Evolutionary conservation across 2,113 vertebrate genomes (phyloP).

Genomic region (Semnopithecus entellus): DNA sequence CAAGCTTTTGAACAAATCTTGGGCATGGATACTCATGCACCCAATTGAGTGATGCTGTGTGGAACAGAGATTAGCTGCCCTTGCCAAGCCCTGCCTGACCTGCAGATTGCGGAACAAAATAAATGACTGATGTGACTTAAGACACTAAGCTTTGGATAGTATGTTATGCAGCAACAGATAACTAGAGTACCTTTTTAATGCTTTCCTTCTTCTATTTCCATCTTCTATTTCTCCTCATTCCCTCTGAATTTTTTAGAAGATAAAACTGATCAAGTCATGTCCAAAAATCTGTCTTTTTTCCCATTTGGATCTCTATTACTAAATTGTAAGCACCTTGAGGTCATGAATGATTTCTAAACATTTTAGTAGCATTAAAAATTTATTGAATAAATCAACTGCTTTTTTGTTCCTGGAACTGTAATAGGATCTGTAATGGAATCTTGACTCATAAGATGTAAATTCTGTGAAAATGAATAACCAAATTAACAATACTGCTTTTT

Average conservation of each 20-base stretch:
- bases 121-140: background rate
- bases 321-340: background rate
- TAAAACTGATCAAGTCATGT: background rate
- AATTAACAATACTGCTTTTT: conserved; percentile 1
- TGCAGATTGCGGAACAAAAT: background rate
- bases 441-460: background rate
- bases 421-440: background rate
- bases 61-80: background rate
- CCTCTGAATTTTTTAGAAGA: background rate
- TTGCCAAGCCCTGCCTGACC: background rate
- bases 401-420: background rate
- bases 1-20: background rate
- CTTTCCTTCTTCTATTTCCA: background rate
- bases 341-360: background rate
- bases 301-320: background rate
- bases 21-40: background rate
- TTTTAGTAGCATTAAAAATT: background rate
- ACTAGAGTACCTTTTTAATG: background rate
- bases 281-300: background rate
- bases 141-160: background rate
- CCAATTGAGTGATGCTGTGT: background rate
- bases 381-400: background rate
- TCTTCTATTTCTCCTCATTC: background rate
- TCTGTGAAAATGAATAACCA: background rate
- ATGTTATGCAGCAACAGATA: background rate